Percentiles rank a stretch among this genome's conserved stretches.
Evolutionary conservation across 2,888 invertebrate genomes (phyloP).

Genomic region (Catocala nupta): DNA sequence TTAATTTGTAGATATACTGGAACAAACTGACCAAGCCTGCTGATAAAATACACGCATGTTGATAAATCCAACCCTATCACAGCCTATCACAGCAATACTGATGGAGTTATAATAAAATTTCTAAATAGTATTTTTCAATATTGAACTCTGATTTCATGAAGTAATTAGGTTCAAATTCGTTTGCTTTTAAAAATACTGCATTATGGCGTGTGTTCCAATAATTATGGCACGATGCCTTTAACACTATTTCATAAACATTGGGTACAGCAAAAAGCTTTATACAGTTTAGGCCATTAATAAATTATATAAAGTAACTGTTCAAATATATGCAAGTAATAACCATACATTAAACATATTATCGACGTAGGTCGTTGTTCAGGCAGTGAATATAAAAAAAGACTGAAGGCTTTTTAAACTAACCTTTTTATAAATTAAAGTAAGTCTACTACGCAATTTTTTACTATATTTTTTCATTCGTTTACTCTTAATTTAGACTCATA

Average conservation of each 20-base stretch:
- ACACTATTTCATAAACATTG: constrained; percentile 40
- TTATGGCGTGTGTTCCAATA: constrained; percentile 41
- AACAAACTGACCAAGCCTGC: neutral
- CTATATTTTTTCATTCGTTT: no score
- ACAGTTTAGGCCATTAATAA: constrained; percentile 13
- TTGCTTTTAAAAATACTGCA: constrained; percentile 31
- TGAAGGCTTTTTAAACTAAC: no score
- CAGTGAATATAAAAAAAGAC: no score
- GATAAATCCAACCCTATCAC: constrained; percentile 7
- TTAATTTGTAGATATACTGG: no score
- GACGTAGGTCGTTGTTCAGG: no score
- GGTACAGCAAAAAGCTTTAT: constrained; percentile 41
- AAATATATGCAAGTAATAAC: neutral
- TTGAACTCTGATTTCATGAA: neutral
- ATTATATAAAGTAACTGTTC: no score
- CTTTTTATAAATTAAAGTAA: no score
- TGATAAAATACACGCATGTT: constrained; percentile 6
- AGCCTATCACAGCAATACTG: constrained; percentile 14
- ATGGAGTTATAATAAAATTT: constrained; percentile 7
- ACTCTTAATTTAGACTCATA: no score
- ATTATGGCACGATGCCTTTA: constrained; percentile 35
- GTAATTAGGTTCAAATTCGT: constrained; percentile 15
- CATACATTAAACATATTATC: no score
- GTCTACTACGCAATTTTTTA: no score
- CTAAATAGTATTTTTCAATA: constrained; percentile 5